phyloP scores from a whole-genome alignment of 2,113 vertebrate species.

The Podarcis raffonei region DNA sequence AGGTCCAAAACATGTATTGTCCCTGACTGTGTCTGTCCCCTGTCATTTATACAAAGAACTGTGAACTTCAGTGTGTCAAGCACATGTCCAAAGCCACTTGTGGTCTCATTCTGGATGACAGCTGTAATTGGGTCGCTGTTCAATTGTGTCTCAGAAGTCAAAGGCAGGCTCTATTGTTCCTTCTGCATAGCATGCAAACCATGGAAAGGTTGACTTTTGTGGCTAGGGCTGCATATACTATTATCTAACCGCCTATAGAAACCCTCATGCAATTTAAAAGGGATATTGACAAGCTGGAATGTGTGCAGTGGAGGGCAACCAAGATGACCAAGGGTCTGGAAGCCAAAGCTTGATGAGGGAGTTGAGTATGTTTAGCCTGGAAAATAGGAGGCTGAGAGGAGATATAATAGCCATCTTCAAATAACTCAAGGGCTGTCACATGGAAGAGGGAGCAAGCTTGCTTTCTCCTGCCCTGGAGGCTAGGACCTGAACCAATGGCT shows the following conservation, averaged over 20 bases:
- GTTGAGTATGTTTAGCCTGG: too few relatives aligned
- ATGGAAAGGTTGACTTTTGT: neutral
- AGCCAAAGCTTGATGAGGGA: too few relatives aligned
- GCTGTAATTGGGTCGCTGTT: neutral
- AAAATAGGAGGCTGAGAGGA: too few relatives aligned
- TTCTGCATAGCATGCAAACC: neutral
- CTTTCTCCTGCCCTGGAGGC: too few relatives aligned
- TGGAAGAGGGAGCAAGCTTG: too few relatives aligned
- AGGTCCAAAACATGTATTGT: neutral
- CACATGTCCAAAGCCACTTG: neutral
- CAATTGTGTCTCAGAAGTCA: neutral
- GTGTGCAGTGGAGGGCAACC: too few relatives aligned
- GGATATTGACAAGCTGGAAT: too few relatives aligned
- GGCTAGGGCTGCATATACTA: neutral
- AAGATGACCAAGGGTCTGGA: too few relatives aligned
- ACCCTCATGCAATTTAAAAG: neutral
- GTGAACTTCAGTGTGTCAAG: neutral
- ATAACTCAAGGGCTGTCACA: too few relatives aligned
- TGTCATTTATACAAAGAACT: neutral
- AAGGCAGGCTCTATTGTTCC: neutral
- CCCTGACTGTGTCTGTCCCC: neutral
- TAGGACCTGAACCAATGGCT: too few relatives aligned
- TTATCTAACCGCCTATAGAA: neutral
- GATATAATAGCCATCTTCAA: too few relatives aligned
- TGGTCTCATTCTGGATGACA: neutral